Percentiles rank a stretch among this genome's conserved stretches.
Conservation (phyloP, 2,797 vertebrate species). For the Sarcophilus harrisii region DNA sequence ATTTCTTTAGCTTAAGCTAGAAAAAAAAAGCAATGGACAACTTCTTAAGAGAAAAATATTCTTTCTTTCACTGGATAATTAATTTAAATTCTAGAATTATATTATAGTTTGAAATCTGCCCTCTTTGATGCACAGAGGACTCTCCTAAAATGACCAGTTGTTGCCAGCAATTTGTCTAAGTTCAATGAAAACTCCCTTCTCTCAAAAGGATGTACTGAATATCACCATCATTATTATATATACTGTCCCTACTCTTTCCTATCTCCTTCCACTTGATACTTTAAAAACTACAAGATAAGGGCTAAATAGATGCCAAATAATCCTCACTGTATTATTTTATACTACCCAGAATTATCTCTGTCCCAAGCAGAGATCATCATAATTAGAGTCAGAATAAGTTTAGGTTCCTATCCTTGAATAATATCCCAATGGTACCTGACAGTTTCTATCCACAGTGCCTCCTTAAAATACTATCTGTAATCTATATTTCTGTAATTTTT, state of each 20-base stretch:
- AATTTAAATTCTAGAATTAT: background rate
- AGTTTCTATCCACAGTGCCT: constrained; percentile 9
- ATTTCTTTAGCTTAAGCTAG: background rate
- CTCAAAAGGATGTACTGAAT: background rate
- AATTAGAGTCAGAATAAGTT: constrained; percentile 57
- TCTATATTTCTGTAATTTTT: constrained; percentile 29
- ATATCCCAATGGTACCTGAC: constrained; percentile 48
- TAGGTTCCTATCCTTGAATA: background rate
- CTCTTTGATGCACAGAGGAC: background rate
- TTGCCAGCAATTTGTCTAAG: background rate
- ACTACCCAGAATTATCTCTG: background rate
- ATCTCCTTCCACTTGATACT: background rate
- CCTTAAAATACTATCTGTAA: background rate
- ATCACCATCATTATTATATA: background rate
- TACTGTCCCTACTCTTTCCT: background rate
- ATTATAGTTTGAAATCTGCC: background rate
- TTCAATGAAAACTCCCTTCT: background rate
- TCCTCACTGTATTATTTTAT: constrained; percentile 30
- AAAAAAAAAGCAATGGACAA: background rate
- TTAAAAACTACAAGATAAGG: background rate
- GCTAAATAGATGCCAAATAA: constrained; percentile 59
- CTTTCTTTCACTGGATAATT: background rate
- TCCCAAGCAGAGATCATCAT: background rate
- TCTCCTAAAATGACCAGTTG: background rate
- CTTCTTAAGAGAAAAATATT: background rate